Evolutionary conservation across 2,797 vertebrate genomes (phyloP).

Genomic region (Pyrrhura leucotis): DNA sequence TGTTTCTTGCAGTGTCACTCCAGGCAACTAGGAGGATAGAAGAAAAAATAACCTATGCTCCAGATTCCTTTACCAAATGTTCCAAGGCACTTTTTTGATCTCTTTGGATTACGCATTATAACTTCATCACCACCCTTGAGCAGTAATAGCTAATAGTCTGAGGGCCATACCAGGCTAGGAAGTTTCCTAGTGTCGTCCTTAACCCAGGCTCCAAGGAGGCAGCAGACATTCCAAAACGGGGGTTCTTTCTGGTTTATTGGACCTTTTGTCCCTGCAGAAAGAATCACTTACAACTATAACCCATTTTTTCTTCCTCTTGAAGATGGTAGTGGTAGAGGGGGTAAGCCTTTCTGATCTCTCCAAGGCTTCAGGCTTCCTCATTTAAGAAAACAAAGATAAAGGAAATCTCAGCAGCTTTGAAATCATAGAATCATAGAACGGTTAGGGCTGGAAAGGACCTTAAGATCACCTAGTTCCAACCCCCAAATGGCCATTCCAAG

Average conservation of each 20-base stretch:
- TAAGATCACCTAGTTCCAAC: neutral
- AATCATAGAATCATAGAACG: neutral
- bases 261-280: neutral
- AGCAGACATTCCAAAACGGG: neutral
- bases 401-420: neutral
- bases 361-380: neutral
- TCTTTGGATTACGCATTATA: accelerated
- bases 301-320: neutral
- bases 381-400: neutral
- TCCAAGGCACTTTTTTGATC: neutral
- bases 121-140: neutral
- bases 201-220: neutral
- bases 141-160: neutral
- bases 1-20: neutral
- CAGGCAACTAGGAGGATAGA: neutral
- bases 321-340: neutral
- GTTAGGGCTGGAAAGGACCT: neutral
- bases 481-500: neutral
- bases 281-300: neutral
- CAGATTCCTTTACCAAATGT: neutral
- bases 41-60: neutral
- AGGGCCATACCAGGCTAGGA: neutral
- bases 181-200: neutral
- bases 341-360: neutral
- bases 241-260: neutral